Evolutionary conservation across 2,888 invertebrate genomes (phyloP), one percentile per base, ranked within the genome.

Genomic region (Aspidapion aeneum): DNA sequence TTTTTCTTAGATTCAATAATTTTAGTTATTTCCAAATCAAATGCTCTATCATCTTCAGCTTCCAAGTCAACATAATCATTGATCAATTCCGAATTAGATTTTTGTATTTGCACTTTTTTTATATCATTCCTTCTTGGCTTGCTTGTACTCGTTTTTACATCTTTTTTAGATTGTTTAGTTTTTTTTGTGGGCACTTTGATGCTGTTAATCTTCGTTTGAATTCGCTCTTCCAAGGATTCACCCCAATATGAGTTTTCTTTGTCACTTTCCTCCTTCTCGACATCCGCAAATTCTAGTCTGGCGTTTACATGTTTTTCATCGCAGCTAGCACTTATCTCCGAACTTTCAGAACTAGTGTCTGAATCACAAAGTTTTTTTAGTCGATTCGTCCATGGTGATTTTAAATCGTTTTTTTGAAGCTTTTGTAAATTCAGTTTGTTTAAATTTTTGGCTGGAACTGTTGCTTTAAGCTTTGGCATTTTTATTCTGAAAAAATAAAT

Each of bases 331-430:
- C 64, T 63, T 18, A 67, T 66, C 18, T 66, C 66, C 5, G 68
- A 68, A n/a, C n/a, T n/a, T n/a, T n/a, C n/a, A n/a, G n/a, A n/a
- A n/a, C n/a, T n/a, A n/a, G n/a, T n/a, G 55, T 77, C 77, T 21
- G 75, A 70, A 69, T 78, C 77, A 65, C 75, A 75, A 3, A 77
- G 54, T 56, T 67, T 59, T 63, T 74, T 71, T 2, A 75, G 60
- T 65, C 64, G 69, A 21, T 68, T 18, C 1, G 63, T 22, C 69
- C 71, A 73, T n/a, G 75, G 74, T 5, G 75, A 73, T 61, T 72
- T 68, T n/a, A n/a, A n/a, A n/a, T 67, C 7, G 51, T 62, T 63
- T 58, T 60, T 59, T 60, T 70, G 66, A 17, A 72, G 21, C 55
- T 68, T 69, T 21, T 66, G 62, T 19, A 64, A 69, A 22, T 74